A percentile compares a stretch with the other conserved stretches of the same genome.
phyloP scores from a whole-genome alignment of 2,888 invertebrate genomes.

The Lasioglossum oenotherae region DNA sequence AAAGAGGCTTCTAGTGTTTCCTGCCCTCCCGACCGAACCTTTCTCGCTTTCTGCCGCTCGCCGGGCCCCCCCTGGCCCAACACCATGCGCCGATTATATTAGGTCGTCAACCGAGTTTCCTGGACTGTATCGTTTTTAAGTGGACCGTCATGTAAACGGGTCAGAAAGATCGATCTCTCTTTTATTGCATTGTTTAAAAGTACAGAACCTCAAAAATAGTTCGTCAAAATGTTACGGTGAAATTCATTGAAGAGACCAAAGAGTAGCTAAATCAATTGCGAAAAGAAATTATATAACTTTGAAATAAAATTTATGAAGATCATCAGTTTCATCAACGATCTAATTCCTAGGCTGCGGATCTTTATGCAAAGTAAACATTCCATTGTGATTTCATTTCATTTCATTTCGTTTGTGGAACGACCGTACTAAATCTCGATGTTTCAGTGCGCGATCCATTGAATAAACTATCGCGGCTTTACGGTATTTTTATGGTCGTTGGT shows the following conservation, averaged over 20 bases:
- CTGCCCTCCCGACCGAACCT: slow-evolving; percentile 18
- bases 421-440: background rate
- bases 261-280: background rate
- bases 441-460: background rate
- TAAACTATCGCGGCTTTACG: background rate
- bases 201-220: background rate
- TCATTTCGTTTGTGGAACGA: background rate
- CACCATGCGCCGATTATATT: background rate
- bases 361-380: too few relatives aligned
- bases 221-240: background rate
- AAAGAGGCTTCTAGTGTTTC: slow-evolving; percentile 54
- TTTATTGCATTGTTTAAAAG: background rate
- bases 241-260: background rate
- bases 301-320: background rate
- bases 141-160: background rate
- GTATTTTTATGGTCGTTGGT: background rate
- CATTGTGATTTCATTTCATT: too few relatives aligned
- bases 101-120: background rate
- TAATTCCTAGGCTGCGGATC: too few relatives aligned
- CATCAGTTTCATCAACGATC: background rate
- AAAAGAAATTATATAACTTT: background rate
- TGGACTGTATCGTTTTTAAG: background rate
- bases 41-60: background rate
- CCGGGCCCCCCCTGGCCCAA: background rate
- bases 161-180: background rate